Base-by-base conservation (phyloP, 1,140 invertebrate species). In the Holcopasites calliopsidis region DNA sequence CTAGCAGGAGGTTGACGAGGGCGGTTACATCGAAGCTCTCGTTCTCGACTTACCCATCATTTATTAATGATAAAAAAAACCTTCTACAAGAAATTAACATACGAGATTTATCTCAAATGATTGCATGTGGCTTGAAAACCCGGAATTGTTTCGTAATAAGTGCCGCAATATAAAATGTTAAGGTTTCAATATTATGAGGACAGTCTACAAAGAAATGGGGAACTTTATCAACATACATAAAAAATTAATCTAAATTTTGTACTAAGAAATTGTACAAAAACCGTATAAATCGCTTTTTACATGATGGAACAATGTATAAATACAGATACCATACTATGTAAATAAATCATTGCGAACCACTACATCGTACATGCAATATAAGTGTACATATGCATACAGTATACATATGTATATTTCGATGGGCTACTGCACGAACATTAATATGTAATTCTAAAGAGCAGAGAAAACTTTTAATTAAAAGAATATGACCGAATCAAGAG, bases 1-100 rank as follows among this genome's bases (percentile, higher is more conserved):
- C 90, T 93, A 93, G 90, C 92, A 93, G 87, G 88, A 91, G 54
- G 84, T 91, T 23, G 91, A 93, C 86, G 84, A 81, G 79, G 91
- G 60, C 62, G 88, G 92, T 28, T 93, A 92, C 76, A 93, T 93
- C 62, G 90, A 93, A 87, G 93, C 93, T 87, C 89, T 94, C 33
- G 93, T 94, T 76, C 87, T 93, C 71, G 93, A 93, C 83, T 90
- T 94, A 81, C 93, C 93, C 5, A 90, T 91, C 64, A 90, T 91
- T 65, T 91, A 91, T 82, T 91, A 82, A 90, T 4, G 26, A 21
- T n/a, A n/a, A n/a, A n/a, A n/a, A n/a, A n/a, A n/a, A n/a, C n/a
- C n/a, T 11, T 13, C 31, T 49, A 49, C 23, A n/a, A 26, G 3
- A 38, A 33, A 21, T 49, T 23, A 13, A 11, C 8, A 35, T 10